These are phyloP conservation scores for Pterocles gutturalis DNA, from an alignment of 2,113 vertebrate species.

Conservation along the genomic window DNA sequence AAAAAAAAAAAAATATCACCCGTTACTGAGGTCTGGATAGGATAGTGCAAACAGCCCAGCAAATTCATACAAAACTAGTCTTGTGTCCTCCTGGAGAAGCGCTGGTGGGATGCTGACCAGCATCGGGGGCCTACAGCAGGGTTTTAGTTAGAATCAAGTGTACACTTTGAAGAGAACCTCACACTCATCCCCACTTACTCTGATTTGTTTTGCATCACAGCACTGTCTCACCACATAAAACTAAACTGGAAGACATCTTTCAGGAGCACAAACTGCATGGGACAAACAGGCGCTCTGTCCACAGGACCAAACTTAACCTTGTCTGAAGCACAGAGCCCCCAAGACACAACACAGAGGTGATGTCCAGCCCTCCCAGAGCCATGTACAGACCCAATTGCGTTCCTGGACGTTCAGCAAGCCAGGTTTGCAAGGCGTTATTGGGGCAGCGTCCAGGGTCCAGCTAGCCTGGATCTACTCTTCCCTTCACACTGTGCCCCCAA, in stretches of 20 bases:
- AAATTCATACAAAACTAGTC: not conserved
- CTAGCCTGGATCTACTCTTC: not conserved
- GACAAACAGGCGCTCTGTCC: not conserved
- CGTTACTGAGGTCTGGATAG: not conserved
- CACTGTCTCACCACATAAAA: not conserved
- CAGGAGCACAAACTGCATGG: fast-evolving
- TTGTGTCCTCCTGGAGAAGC: not conserved
- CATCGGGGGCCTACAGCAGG: too few relatives aligned
- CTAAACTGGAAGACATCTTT: not conserved
- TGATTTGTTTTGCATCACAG: not conserved
- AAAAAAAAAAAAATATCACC: fast-evolving
- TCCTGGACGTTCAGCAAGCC: not conserved
- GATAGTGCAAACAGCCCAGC: not conserved
- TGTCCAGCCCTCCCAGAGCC: not conserved
- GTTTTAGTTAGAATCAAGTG: not conserved
- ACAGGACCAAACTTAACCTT: not conserved
- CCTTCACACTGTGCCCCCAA: not conserved
- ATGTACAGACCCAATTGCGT: not conserved
- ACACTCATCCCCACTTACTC: not conserved
- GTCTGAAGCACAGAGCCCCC: not conserved
- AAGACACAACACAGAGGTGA: not conserved
- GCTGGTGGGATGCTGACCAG: not conserved
- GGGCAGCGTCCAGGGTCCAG: not conserved
- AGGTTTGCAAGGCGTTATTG: not conserved
- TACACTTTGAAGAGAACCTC: not conserved